phyloP scores from a whole-genome alignment of 2,797 vertebrate genomes.

The Tiaroga cobitis region DNA sequence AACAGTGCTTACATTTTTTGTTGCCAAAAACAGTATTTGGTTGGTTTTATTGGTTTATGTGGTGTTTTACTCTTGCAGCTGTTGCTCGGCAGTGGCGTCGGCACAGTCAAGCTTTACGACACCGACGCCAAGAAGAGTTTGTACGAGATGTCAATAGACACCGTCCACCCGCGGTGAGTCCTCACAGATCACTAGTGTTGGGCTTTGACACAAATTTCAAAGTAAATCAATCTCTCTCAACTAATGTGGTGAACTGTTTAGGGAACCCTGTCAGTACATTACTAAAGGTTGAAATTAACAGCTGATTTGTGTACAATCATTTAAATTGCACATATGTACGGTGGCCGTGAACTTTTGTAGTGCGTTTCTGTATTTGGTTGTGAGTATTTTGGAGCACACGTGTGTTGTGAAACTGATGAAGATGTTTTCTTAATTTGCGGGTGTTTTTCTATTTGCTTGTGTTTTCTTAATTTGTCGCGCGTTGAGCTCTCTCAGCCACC shows the following conservation, averaged over 20 bases:
- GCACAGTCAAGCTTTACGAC: slow-evolving; percentile 93
- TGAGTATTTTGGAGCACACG: too few relatives aligned
- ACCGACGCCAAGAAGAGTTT: slow-evolving; percentile 98
- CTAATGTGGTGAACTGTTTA: neutral
- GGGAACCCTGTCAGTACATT: neutral
- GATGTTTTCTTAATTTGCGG: too few relatives aligned
- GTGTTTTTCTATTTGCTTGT: too few relatives aligned
- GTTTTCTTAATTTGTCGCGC: too few relatives aligned
- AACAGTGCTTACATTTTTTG: neutral
- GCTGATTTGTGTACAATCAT: neutral
- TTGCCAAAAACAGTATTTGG: neutral
- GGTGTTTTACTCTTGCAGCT: slow-evolving; percentile 74
- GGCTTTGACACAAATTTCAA: too few relatives aligned
- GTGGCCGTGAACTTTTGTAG: too few relatives aligned
- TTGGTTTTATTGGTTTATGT: neutral
- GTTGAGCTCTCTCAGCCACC: too few relatives aligned
- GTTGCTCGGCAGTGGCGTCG: slow-evolving; percentile 91
- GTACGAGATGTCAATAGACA: slow-evolving; percentile 92
- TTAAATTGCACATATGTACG: neutral
- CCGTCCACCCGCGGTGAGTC: slow-evolving; percentile 88
- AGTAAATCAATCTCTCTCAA: neutral
- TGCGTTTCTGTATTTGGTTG: too few relatives aligned
- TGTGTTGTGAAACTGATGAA: too few relatives aligned
- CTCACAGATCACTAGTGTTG: neutral
- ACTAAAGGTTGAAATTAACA: neutral